These are phyloP conservation scores for Caenorhabditis doughertyi DNA, from an alignment of 2,888 invertebrate species.

Conservation along the genomic window DNA sequence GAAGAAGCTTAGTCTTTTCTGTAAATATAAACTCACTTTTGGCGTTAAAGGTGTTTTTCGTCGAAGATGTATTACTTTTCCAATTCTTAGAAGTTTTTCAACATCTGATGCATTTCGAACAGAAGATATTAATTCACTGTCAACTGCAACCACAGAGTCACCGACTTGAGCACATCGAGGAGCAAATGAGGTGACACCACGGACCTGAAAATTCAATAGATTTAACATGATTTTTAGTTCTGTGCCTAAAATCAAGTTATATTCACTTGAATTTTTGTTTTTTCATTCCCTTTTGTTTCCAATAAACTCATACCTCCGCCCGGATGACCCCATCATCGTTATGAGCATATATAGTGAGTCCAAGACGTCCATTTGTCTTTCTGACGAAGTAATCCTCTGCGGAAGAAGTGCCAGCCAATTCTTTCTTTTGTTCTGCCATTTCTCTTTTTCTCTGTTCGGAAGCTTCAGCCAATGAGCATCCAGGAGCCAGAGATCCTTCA, in stretches of 20 bases:
- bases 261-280: too few relatives aligned
- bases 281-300: neutral
- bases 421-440: slow-evolving; percentile 54
- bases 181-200: slow-evolving; percentile 71
- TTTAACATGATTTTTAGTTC: too few relatives aligned
- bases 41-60: slow-evolving; percentile 46
- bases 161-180: slow-evolving; percentile 69
- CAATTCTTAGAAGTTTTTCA: slow-evolving; percentile 69
- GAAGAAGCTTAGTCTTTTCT: slow-evolving; percentile 5
- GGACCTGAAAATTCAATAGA: slow-evolving; percentile 47
- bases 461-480: slow-evolving; percentile 56
- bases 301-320: slow-evolving; percentile 63
- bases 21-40: slow-evolving; percentile 16
- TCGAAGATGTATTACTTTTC: slow-evolving; percentile 69
- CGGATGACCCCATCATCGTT: slow-evolving; percentile 69
- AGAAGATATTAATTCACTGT: slow-evolving; percentile 67
- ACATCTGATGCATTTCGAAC: slow-evolving; percentile 71
- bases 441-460: slow-evolving; percentile 45
- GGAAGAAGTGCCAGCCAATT: slow-evolving; percentile 48
- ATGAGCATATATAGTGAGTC: slow-evolving; percentile 73
- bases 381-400: slow-evolving; percentile 68
- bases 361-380: slow-evolving; percentile 69
- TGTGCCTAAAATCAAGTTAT: too few relatives aligned
- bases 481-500: slow-evolving; percentile 51
- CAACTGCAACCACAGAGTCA: slow-evolving; percentile 71